Evolutionary conservation across 2,797 vertebrate species (phyloP), one percentile per base, ranked within the genome.

Genomic region (Oreochromis mossambicus): DNA sequence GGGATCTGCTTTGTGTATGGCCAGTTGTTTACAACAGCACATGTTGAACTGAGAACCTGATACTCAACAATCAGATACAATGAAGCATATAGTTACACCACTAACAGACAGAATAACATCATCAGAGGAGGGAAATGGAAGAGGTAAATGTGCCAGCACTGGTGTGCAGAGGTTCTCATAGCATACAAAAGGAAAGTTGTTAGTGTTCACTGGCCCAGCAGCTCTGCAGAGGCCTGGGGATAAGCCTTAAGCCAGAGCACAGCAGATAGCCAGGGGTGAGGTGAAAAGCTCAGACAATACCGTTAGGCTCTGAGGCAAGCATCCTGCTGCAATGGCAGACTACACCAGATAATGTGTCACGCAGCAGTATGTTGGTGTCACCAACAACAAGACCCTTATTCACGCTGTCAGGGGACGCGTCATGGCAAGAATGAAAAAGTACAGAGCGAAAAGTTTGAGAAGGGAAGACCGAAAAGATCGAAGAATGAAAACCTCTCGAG

Each of bases 161-260:
- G 26, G 58, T 82, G 85, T 63, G 34, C 79, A 81, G 77, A 86
- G 84, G 63, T 84, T 94, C 88, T 85, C 90, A 90, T 79, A 84
- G 85, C 85, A 87, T 84, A 93, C 88, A 94, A 92, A 94, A 86
- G 89, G 75, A 87, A 92, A 89, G 89, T 93, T 93, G 92, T 93
- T 94, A 90, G 92, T 93, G 94, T 87, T 92, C 92, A 90, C 83
- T 87, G 91, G 90, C 83, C 88, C 92, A 78, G 91, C 93, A 92
- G 92, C 88, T 88, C 91, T 86, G 91, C 82, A 92, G 93, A 94
- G 86, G 92, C 94, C 91, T 78, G 87, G 86, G 94, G 94, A 95
- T 95, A 94, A 95, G 95, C 95, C 94, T 87, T 91, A 89, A 95
- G 94, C 94, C 88, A 92, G 80, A 92, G 90, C 91, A 84, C 91